Percentiles rank a stretch among this genome's conserved stretches.
Conservation (phyloP, 2,888 invertebrate genomes). For the Spisula subtruncata region DNA sequence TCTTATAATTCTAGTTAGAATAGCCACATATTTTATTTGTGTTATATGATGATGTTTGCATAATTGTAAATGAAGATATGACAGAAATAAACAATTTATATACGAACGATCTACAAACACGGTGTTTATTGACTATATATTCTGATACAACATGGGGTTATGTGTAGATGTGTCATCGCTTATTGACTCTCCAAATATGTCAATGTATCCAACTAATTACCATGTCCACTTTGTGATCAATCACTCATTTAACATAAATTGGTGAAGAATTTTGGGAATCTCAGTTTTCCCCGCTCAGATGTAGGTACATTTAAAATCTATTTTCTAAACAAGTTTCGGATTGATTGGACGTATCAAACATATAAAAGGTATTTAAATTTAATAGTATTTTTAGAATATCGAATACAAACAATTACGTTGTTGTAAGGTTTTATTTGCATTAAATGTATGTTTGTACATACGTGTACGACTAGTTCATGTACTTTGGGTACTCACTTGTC, state of each 20-base stretch:
- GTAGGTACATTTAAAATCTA: neutral
- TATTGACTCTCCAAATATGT: conserved; percentile 8
- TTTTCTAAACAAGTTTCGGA: neutral
- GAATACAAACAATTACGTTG: too few relatives aligned
- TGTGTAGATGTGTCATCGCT: neutral
- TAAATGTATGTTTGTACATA: neutral
- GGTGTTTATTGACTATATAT: neutral
- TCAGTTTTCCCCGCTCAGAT: neutral
- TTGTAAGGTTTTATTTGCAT: neutral
- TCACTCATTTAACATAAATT: conserved; percentile 39
- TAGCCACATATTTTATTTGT: too few relatives aligned
- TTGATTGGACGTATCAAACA: neutral
- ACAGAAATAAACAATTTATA: too few relatives aligned
- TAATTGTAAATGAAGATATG: too few relatives aligned
- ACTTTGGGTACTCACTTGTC: too few relatives aligned
- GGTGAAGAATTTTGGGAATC: neutral
- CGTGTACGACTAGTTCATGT: neutral
- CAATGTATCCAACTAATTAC: conserved; percentile 41
- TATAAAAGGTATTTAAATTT: neutral
- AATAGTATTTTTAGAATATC: neutral
- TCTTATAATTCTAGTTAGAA: too few relatives aligned
- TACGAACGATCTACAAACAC: too few relatives aligned
- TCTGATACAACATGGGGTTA: neutral
- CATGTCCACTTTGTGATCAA: conserved; percentile 48
- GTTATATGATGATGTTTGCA: too few relatives aligned